Percentiles rank a stretch among this genome's conserved stretches.
Evolutionary conservation across 2,888 invertebrate species (phyloP).

Genomic region (Elmis aenea): DNA sequence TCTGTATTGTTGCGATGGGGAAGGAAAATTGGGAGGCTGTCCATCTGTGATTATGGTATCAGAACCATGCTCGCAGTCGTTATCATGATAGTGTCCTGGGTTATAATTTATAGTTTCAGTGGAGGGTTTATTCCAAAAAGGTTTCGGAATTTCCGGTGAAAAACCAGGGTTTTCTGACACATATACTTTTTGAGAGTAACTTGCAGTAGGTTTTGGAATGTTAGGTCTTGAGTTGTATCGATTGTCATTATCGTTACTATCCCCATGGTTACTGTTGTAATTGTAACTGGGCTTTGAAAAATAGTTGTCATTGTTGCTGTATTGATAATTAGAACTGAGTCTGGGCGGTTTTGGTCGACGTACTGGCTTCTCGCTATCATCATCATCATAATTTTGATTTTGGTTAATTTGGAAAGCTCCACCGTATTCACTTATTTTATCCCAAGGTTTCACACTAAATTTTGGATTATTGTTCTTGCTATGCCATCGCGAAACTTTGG

Average conservation of each 20-base stretch:
- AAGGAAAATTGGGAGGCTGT: conserved; percentile 52
- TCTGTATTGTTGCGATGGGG: conserved; percentile 24
- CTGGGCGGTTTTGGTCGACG: not conserved
- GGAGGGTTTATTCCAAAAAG: conserved; percentile 30
- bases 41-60: conserved; percentile 52
- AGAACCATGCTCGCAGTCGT: conserved; percentile 23
- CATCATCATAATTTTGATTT: no score
- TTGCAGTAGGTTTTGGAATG: conserved; percentile 19
- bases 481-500: conserved; percentile 77
- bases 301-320: no score
- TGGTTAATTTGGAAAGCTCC: no score
- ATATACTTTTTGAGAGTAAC: conserved; percentile 34
- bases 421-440: no score
- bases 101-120: no score
- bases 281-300: not conserved
- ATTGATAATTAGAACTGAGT: not conserved
- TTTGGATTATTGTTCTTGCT: conserved; percentile 47
- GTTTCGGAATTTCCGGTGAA: conserved; percentile 15
- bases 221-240: conserved; percentile 10
- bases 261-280: conserved; percentile 1
- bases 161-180: conserved; percentile 26
- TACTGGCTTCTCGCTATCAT: no score
- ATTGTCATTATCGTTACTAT: no score
- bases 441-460: conserved; percentile 40
- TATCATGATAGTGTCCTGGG: no score